Evolutionary conservation across 2,888 invertebrate species (phyloP).

Genomic region (Rhamnusium bicolor): DNA sequence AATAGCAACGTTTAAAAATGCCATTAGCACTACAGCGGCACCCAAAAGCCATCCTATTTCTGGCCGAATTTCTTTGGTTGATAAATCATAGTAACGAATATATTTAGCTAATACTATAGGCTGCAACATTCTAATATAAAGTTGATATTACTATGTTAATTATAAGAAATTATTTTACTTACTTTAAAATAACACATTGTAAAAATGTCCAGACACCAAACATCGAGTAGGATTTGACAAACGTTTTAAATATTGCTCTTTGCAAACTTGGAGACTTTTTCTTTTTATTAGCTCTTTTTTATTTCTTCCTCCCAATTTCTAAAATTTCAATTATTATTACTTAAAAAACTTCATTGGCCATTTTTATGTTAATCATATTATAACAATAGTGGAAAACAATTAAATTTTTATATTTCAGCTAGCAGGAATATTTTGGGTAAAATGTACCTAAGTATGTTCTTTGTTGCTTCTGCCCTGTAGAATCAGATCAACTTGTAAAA

Average conservation of each 20-base stretch:
- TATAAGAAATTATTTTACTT: conserved; percentile 52
- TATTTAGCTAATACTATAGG: conserved; percentile 77
- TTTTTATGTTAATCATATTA: no score
- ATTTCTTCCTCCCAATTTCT: conserved; percentile 78
- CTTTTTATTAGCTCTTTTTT: conserved; percentile 69
- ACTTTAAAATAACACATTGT: conserved; percentile 76
- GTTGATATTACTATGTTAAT: conserved; percentile 2
- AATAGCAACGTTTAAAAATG: conserved; percentile 75
- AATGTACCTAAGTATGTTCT: no score
- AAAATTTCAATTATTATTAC: conserved; percentile 41
- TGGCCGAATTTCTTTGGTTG: conserved; percentile 71
- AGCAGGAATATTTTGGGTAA: no score
- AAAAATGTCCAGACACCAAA: conserved; percentile 76
- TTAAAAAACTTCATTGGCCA: no score
- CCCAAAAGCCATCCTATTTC: conserved; percentile 80
- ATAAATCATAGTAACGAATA: conserved; percentile 74
- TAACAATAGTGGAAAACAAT: no score
- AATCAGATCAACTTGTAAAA: no score
- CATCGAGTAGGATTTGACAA: conserved; percentile 75
- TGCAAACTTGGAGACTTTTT: conserved; percentile 76
- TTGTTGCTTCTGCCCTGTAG: no score
- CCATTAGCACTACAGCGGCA: conserved; percentile 75
- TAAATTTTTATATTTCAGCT: no score
- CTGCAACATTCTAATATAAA: conserved; percentile 74
- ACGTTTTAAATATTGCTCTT: conserved; percentile 76